Evolutionary conservation across 2,888 invertebrate species (phyloP).

Genomic region (Gasteruption jaculator): DNA sequence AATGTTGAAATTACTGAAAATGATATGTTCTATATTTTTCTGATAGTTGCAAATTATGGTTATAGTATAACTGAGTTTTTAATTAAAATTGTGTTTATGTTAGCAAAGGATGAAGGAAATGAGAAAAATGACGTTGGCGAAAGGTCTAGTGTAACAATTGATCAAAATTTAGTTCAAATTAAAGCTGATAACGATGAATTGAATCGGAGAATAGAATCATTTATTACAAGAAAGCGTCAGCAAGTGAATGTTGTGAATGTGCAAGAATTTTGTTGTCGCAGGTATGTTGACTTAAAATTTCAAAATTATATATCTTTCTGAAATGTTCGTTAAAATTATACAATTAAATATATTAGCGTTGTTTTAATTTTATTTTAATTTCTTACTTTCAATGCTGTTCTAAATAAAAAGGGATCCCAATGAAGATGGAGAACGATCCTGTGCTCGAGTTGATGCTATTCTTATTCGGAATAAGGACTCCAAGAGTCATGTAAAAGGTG

Average conservation of each 20-base stretch:
- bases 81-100: too few species aligned
- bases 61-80: too few species aligned
- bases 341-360: too few species aligned
- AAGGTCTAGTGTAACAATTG: conserved; percentile 32
- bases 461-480: conserved; percentile 69
- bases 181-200: conserved; percentile 65
- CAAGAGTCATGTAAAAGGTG: conserved; percentile 78
- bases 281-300: conserved; percentile 29
- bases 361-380: conserved; percentile 9
- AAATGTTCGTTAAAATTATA: too few species aligned
- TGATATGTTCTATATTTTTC: conserved; percentile 5
- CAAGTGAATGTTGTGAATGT: conserved; percentile 72
- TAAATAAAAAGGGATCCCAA: conserved; percentile 25
- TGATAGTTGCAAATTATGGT: background rate
- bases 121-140: conserved; percentile 10
- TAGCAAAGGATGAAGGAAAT: too few species aligned
- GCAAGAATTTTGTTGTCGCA: conserved; percentile 64
- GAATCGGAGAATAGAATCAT: conserved; percentile 67
- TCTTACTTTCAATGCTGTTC: background rate
- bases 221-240: conserved; percentile 70
- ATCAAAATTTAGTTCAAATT: conserved; percentile 63
- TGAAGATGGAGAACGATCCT: conserved; percentile 57
- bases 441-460: conserved; percentile 74
- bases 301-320: too few species aligned
- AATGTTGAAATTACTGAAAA: background rate